A percentile compares a stretch with the other conserved stretches of the same genome.
Conservation (phyloP, 1,140 invertebrate genomes). For the Nasonia giraulti region DNA sequence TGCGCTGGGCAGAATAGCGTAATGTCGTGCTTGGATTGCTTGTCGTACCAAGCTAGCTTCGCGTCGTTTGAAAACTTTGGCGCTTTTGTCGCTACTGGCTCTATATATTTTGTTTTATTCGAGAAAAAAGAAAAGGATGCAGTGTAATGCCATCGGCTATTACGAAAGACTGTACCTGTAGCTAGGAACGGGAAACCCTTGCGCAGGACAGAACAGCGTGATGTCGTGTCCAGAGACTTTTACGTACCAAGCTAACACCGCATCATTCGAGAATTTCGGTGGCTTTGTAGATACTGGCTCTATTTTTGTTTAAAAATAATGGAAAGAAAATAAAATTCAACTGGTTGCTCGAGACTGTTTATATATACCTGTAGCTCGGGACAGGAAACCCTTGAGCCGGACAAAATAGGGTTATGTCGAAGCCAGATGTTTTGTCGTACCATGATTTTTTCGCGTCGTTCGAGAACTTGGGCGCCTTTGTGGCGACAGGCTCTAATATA, state of each 20-base stretch:
- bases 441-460: slow-evolving; percentile 80
- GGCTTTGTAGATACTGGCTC: slow-evolving; percentile 80
- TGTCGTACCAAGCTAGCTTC: slow-evolving; percentile 65
- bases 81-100: slow-evolving; percentile 69
- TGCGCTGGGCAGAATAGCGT: slow-evolving; percentile 81
- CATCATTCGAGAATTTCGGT: slow-evolving; percentile 77
- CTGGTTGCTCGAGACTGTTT: neutral
- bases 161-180: slow-evolving; percentile 66
- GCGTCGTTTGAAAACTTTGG: slow-evolving; percentile 66
- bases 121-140: slow-evolving; percentile 20
- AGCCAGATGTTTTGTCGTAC: slow-evolving; percentile 70
- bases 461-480: slow-evolving; percentile 84
- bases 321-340: neutral
- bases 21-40: slow-evolving; percentile 70
- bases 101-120: slow-evolving; percentile 51
- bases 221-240: slow-evolving; percentile 63
- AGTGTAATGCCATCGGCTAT: neutral
- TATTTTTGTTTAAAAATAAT: slow-evolving; percentile 57
- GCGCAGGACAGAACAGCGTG: slow-evolving; percentile 77
- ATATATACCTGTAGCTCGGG: slow-evolving; percentile 72
- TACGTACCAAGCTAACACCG: slow-evolving; percentile 70
- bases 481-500: slow-evolving; percentile 83
- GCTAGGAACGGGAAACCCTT: slow-evolving; percentile 82
- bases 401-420: slow-evolving; percentile 68
- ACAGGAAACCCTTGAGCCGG: slow-evolving; percentile 73